A percentile compares a stretch with the other conserved stretches of the same genome.
phyloP scores from a whole-genome alignment of 30 jellyfish, hydroid and myxozoan genomes.

The Catostylus mosaicus region DNA sequence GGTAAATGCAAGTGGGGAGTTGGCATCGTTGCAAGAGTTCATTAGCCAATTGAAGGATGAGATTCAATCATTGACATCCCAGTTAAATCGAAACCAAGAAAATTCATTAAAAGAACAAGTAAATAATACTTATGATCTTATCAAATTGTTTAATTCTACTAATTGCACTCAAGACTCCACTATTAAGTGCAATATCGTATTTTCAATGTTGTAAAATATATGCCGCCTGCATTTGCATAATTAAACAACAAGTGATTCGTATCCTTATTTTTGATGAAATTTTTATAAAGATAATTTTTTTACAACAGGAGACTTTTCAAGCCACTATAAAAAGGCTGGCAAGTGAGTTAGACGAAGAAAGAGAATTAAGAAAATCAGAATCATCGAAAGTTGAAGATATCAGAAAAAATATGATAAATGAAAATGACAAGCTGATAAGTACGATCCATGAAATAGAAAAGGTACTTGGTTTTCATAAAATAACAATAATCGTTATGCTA shows the following conservation, averaged over 20 bases:
- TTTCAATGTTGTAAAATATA: no score
- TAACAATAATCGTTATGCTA: no score
- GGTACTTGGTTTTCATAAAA: conserved; percentile 11
- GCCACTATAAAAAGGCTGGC: not conserved
- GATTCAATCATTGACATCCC: conserved; percentile 27
- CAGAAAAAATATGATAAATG: not conserved
- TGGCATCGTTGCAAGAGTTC: conserved; percentile 35
- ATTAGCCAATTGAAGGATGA: conserved; percentile 25
- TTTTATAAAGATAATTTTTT: no score
- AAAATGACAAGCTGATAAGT: conserved; percentile 4
- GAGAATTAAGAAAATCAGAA: conserved; percentile 8
- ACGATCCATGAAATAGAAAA: not conserved
- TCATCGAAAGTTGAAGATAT: not conserved
- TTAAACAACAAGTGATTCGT: no score
- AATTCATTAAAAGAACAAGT: conserved; percentile 30
- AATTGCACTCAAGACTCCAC: not conserved
- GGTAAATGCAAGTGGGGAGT: conserved; percentile 24
- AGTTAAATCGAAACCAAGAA: conserved; percentile 29
- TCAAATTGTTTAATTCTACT: not conserved
- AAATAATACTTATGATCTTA: not conserved
- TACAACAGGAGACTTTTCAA: conserved; percentile 25
- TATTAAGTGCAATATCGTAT: no score
- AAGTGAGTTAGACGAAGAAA: conserved; percentile 16
- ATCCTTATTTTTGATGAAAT: no score
- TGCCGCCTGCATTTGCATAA: no score